Conservation (phyloP, 2,113 vertebrate genomes). For the Micronycteris hirsuta region DNA sequence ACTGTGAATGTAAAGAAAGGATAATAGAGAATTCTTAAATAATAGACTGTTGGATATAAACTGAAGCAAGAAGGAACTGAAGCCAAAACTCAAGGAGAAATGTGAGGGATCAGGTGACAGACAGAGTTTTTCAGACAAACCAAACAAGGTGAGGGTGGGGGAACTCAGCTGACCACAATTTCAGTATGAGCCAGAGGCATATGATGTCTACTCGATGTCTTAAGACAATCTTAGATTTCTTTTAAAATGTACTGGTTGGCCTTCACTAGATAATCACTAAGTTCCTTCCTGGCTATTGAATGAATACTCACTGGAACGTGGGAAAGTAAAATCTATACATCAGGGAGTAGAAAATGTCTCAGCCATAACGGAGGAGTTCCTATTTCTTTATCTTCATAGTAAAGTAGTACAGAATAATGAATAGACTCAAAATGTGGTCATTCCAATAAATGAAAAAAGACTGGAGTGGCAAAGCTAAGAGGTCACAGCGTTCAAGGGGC, state of each 20-base stretch:
- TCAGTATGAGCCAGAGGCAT: neutral
- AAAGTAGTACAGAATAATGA: conserved; percentile 7
- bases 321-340: neutral
- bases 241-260: neutral
- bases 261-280: neutral
- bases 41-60: neutral
- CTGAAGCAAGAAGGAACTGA: neutral
- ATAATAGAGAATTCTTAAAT: neutral
- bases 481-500: conserved; percentile 35
- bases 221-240: neutral
- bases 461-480: conserved; percentile 26
- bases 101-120: neutral
- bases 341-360: neutral
- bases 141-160: neutral
- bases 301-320: neutral
- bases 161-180: neutral
- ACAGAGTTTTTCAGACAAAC: neutral
- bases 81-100: neutral
- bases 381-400: conserved; percentile 33
- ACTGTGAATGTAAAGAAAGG: neutral
- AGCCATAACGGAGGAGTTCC: neutral
- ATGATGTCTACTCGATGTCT: neutral
- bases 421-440: conserved; percentile 28
- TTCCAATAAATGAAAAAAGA: conserved; percentile 27
- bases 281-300: neutral